Percentiles rank a stretch among this genome's conserved stretches.
These are phyloP conservation scores for Trichopoda pennipes DNA, from an alignment of 2,888 invertebrate genomes.

Conservation along the genomic window DNA sequence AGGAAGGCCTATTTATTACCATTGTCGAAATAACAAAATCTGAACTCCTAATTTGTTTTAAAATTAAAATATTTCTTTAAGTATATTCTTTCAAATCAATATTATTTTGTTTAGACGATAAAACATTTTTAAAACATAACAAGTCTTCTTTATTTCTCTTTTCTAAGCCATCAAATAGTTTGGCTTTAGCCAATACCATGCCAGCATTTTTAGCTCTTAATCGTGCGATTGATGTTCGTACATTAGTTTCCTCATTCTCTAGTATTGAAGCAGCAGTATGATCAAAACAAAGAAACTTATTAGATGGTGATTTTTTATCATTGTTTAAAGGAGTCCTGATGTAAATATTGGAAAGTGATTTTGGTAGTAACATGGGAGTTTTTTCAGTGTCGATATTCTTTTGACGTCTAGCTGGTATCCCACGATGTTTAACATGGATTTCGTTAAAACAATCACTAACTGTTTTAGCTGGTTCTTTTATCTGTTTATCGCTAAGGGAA, in stretches of 20 bases:
- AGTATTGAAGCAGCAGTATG: slow-evolving; percentile 57
- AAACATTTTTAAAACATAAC: too few species aligned
- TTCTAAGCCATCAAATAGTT: slow-evolving; percentile 85
- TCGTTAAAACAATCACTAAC: not conserved
- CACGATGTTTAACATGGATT: slow-evolving; percentile 12
- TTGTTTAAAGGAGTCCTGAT: slow-evolving; percentile 47
- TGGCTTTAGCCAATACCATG: slow-evolving; percentile 90
- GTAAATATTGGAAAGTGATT: slow-evolving; percentile 67
- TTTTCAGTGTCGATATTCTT: slow-evolving; percentile 37
- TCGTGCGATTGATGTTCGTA: slow-evolving; percentile 87
- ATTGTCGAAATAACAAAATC: too few species aligned
- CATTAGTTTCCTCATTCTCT: slow-evolving; percentile 80
- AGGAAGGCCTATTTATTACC: too few species aligned
- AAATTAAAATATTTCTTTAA: too few species aligned
- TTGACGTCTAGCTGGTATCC: slow-evolving; percentile 33
- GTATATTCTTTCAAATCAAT: too few species aligned
- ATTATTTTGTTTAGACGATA: too few species aligned
- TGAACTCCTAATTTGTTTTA: too few species aligned
- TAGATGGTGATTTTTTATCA: slow-evolving; percentile 38
- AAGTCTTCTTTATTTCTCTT: not conserved
- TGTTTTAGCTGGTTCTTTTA: not conserved
- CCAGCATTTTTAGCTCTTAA: slow-evolving; percentile 89
- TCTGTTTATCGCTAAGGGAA: slow-evolving; percentile 75
- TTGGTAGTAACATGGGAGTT: slow-evolving; percentile 75
- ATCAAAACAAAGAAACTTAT: slow-evolving; percentile 71